phyloP scores from a whole-genome alignment of 92 coral and sea anemone genomes.

The Palythoa caribaeorum region DNA sequence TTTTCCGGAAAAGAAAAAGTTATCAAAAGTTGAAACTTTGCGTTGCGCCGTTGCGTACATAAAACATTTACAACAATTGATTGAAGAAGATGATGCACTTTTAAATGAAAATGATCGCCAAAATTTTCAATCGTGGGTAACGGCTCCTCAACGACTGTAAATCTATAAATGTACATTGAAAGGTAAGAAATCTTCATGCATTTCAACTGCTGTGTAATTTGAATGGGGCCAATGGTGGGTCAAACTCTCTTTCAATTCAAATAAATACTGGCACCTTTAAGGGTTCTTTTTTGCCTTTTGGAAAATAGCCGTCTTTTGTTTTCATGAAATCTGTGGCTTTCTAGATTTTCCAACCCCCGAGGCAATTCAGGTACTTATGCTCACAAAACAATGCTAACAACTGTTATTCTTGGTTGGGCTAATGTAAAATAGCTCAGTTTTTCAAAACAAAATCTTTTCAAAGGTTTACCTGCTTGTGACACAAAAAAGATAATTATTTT shows the following conservation, averaged over 20 bases:
- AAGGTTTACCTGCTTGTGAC: slow-evolving; percentile 12
- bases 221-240: too few relatives aligned
- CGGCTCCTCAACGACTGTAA: slow-evolving; percentile 20
- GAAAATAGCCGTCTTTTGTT: slow-evolving; percentile 17
- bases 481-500: not conserved
- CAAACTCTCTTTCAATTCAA: not conserved
- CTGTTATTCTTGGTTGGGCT: not conserved
- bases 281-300: not conserved
- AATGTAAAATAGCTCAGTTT: slow-evolving; percentile 24
- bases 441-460: slow-evolving; percentile 35
- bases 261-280: not conserved
- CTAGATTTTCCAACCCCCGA: not conserved
- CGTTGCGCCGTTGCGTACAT: slow-evolving; percentile 97
- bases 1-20: slow-evolving; percentile 93
- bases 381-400: slow-evolving; percentile 11
- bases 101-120: slow-evolving; percentile 56
- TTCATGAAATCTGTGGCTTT: slow-evolving; percentile 9
- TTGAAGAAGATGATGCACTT: slow-evolving; percentile 89
- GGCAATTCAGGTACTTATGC: slow-evolving; percentile 18
- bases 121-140: slow-evolving; percentile 34
- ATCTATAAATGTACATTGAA: not conserved
- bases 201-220: not conserved
- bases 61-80: slow-evolving; percentile 90
- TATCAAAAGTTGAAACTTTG: slow-evolving; percentile 97
- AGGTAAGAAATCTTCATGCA: not conserved